Evolutionary conservation across 2,888 invertebrate genomes (phyloP), one percentile per base, ranked within the genome.

Genomic region (Adineta ricciae): DNA sequence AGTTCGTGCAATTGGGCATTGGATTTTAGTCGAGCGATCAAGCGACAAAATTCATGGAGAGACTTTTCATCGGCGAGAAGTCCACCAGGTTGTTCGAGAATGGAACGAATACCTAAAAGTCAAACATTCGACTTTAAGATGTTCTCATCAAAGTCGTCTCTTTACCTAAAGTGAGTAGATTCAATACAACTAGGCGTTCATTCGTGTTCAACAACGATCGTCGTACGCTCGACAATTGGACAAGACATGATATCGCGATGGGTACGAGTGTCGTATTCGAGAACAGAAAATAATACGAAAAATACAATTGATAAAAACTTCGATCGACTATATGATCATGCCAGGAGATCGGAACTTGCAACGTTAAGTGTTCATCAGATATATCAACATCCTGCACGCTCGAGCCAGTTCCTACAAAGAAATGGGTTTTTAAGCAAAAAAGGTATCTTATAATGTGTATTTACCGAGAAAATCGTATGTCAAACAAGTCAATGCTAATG

Each of bases 321-420:
- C 41, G 11, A 41, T 78, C 78, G 19, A 78, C 8, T 41, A 78
- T 78, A 78, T 41, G 41, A 78, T 78, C 78, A 19, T 78, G 93
- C 98, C 98, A 99, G 86, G 94, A 94, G 38, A 97, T 96, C 3
- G 98, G 98, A 88, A 99, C 97, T 92, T 98, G 98, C 84, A 98
- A 96, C 83, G 97, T 97, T 89, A 95, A 95, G 87, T 97, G 93
- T 90, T 99, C 99, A 90, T 99, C 99, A 0, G 96, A 94, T 4
- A 96, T 96, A 91, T 99, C 98, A 90, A 99, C 99, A 73, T 56
- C 83, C 11, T 54, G 49, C 9, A 94, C 95, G 0, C 96, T 95
- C 41, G 97, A 97, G 36, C 98, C 98, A n/a, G 78, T 78, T n/a
- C 78, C 78, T 78, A 41, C n/a, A n/a, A 8, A 73, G 46, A 46